Base-by-base conservation (phyloP, 2,888 invertebrate genomes). In the Melipona bicolor region DNA sequence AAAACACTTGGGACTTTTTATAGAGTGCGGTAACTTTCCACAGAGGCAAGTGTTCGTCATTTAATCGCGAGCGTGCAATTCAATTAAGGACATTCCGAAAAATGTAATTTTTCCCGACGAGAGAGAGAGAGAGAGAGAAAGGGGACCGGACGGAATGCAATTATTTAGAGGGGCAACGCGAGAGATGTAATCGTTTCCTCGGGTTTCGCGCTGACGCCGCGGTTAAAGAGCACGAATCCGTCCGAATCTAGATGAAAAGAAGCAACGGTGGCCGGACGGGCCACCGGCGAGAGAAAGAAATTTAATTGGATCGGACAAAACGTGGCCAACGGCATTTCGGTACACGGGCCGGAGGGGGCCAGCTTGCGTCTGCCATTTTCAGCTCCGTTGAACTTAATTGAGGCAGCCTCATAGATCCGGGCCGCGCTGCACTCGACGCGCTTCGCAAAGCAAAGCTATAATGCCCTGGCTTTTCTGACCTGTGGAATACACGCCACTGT, bases 271-370 rank as follows among this genome's bases (percentile, higher is more conserved):
- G 43, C 43, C 9, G 43, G 43, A 43, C 36, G 27, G 62, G 79
- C 75, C 67, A 67, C 9, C 24, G 27, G 62, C 56, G 27, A 24
- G 77, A 79, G 77, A 79, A 84, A 81, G 77, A 71, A 89, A 80
- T 91, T 91, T 92, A 93, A 92, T 93, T 93, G 91, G 91, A 89
- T 91, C 91, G 91, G 80, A 72, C 64, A 36, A 71, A 88, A 73
- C 79, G 52, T 81, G 62, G 61, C 69, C 62, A 52, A 61, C 52
- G 32, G 65, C 83, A 83, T 82, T 73, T 70, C 70, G 69, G 80
- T 69, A 54, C 61, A 67, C 61, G 72, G 27, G 27, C 19, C 73
- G 56, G 43, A 9, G 43, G 43, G 43, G 77, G 79, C 77, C 79
- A 67, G 73, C 71, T 70, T 62, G 71, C 78, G 52, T 72, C 78